Percentiles rank a stretch among this genome's conserved stretches.
phyloP scores from a whole-genome alignment of 1,140 invertebrate species.

The Camponotus pennsylvanicus region DNA sequence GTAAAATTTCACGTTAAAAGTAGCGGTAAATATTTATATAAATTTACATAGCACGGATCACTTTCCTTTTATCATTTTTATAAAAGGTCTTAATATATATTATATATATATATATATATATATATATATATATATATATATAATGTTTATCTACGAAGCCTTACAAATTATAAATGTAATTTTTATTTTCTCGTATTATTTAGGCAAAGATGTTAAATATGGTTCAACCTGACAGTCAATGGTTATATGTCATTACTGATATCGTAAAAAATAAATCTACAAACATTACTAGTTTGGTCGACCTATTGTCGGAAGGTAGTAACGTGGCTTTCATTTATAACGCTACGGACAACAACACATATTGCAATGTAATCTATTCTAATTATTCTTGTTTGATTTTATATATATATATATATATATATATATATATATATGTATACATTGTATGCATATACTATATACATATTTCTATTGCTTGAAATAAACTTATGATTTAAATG shows the following conservation, averaged over 20 bases:
- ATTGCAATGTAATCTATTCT: slow-evolving; percentile 86
- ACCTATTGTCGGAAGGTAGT: slow-evolving; percentile 91
- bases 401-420: background rate
- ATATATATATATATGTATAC: background rate
- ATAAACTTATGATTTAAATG: background rate
- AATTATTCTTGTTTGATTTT: background rate
- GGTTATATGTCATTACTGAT: slow-evolving; percentile 92
- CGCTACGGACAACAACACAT: slow-evolving; percentile 85
- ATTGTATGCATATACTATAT: too few species aligned
- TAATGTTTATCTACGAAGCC: background rate
- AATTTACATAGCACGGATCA: too few species aligned
- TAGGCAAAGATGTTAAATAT: slow-evolving; percentile 89
- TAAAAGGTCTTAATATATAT: too few species aligned
- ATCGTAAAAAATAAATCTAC: slow-evolving; percentile 84
- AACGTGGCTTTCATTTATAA: slow-evolving; percentile 94
- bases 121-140: background rate
- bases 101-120: too few species aligned
- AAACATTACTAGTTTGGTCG: slow-evolving; percentile 86
- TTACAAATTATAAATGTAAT: slow-evolving; percentile 11
- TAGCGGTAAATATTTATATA: too few species aligned
- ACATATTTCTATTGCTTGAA: background rate
- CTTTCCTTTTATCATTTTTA: too few species aligned
- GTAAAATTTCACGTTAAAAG: background rate
- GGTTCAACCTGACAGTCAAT: slow-evolving; percentile 91
- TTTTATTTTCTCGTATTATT: background rate